A percentile compares a stretch with the other conserved stretches of the same genome.
These are phyloP conservation scores for Colius striatus DNA, from an alignment of 2,113 vertebrate species.

Conservation along the genomic window DNA sequence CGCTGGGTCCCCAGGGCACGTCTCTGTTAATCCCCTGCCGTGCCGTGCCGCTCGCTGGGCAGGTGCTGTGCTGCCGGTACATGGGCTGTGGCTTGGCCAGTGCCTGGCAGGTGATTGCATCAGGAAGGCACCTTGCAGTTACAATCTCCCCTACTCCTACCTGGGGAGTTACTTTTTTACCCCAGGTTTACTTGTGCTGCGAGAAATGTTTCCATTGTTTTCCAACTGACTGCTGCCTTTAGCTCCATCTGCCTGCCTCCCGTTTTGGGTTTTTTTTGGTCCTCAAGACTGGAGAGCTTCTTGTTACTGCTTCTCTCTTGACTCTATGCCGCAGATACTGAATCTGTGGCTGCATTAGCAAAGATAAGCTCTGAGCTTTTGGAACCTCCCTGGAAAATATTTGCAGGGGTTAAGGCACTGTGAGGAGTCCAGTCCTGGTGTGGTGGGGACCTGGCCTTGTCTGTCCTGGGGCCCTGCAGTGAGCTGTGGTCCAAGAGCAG, in stretches of 20 bases:
- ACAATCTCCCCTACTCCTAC: neutral
- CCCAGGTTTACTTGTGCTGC: neutral
- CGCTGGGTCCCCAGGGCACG: neutral
- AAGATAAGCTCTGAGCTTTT: neutral
- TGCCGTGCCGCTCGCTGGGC: rapidly evolving
- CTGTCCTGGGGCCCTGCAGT: too few species aligned
- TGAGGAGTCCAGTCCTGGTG: rapidly evolving
- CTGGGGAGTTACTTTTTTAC: neutral
- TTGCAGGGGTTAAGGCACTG: neutral
- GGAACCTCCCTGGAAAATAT: neutral
- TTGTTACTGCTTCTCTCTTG: neutral
- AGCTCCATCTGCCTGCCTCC: neutral
- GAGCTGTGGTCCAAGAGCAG: neutral
- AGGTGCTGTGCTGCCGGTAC: rapidly evolving
- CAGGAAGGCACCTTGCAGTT: neutral
- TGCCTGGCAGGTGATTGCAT: rapidly evolving
- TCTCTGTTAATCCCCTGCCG: neutral
- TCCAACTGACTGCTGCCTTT: neutral
- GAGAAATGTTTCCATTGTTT: neutral
- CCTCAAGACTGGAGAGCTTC: neutral
- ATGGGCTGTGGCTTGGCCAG: rapidly evolving
- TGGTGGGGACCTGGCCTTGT: neutral
- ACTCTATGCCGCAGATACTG: rapidly evolving
- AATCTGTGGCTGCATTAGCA: neutral
- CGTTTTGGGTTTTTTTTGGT: neutral